Percentiles rank a stretch among this genome's conserved stretches.
Conservation (phyloP, 2,888 invertebrate species). For the Cylloceria caligata region DNA sequence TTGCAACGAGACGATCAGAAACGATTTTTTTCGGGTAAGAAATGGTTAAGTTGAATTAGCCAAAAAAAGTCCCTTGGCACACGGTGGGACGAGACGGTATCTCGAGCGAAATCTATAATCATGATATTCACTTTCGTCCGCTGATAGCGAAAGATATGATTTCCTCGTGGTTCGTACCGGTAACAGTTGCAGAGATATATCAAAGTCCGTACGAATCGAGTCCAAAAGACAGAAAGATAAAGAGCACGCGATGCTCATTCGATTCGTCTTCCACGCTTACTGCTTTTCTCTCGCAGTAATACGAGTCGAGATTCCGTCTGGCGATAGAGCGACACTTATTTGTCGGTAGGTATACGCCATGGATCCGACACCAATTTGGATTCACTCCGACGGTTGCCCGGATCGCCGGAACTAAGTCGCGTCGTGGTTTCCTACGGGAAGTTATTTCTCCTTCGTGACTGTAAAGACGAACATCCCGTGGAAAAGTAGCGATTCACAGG, state of each 20-base stretch:
- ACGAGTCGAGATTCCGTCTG: conserved; percentile 63
- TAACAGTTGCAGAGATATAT: conserved; percentile 6
- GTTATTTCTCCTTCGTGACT: conserved; percentile 59
- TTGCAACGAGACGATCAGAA: too few species aligned
- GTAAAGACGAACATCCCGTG: conserved; percentile 41
- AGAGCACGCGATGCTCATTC: conserved; percentile 51
- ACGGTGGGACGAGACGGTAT: neutral
- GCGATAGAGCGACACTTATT: conserved; percentile 61
- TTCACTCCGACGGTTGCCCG: conserved; percentile 44
- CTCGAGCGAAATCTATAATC: conserved; percentile 8
- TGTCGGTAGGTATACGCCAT: conserved; percentile 24
- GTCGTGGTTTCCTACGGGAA: conserved; percentile 59
- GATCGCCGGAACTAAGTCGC: conserved; percentile 46
- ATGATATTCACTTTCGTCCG: conserved; percentile 6
- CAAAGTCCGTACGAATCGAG: conserved; percentile 42
- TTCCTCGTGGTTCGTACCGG: conserved; percentile 16
- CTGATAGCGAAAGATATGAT: conserved; percentile 20
- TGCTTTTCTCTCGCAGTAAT: conserved; percentile 44
- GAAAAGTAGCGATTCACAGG: neutral
- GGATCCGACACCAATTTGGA: conserved; percentile 58
- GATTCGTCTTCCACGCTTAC: conserved; percentile 30
- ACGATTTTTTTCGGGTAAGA: neutral
- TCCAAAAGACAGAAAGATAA: conserved; percentile 31
- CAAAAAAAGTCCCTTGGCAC: neutral
- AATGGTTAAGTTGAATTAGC: neutral